Base-by-base conservation (phyloP, 1,140 invertebrate genomes). In the Drosophila pectinifera region DNA sequence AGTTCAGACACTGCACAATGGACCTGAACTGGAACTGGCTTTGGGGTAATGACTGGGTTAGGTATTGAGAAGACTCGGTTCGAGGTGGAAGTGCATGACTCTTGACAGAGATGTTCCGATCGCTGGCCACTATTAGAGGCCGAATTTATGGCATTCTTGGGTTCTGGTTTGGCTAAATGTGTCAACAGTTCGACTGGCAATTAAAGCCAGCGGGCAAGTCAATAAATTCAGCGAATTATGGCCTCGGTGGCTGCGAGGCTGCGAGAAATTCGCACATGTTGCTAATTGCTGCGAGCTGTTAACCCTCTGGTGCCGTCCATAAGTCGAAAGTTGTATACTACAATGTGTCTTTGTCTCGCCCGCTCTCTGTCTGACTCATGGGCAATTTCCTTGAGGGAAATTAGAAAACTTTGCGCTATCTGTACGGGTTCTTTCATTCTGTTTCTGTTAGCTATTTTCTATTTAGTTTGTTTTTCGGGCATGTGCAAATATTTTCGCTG, bases 321-420 rank as follows among this genome's bases (percentile, higher is more conserved):
- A 78, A 86, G 72, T 78, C 74, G 61, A 86, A 82, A 81, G 80
- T 55, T 86, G 86, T 75, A 86, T 78, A 53, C 22, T 68, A 53
- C 31, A 61, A 45, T 73, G 56, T 65, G 54, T 73, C 63, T 69
- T 34, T 11, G 24, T 61, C 70, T 72, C 72, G 72, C 62, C 46
- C 56, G 13, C 48, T n/a, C 59, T 69, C 73, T 62, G 53, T 45
- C 56, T 34, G 59, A 48, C 56, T 73, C 53, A 38, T 41, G 41
- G 61, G 46, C 67, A 63, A 83, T 89, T 88, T 88, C 72, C 83
- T 83, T 77, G 18, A 42, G 80, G 84, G 76, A 88, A 89, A 88
- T 88, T 88, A 80, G 84, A 83, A 88, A 88, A 88, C 74, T 83
- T 83, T 86, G 20, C 62, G 79, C 74, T 78, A 69, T 72, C 61